Base-by-base conservation (phyloP, 2,888 invertebrate species). In the Argyra leucocephala region DNA sequence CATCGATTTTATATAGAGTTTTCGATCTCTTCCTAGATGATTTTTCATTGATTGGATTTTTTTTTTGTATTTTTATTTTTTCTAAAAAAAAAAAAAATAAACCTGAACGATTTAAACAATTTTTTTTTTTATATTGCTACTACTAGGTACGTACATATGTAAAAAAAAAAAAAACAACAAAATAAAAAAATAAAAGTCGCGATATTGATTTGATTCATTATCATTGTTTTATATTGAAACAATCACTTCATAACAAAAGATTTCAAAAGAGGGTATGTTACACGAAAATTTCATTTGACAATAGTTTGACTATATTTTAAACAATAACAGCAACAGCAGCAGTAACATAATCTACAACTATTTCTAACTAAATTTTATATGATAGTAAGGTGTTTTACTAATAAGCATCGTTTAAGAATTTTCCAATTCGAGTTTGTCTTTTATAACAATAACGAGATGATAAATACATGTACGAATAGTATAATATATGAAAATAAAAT, bases 41-140 rank as follows among this genome's bases (percentile, higher is more conserved):
- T 48, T 48, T 48, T 48, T n/a, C 48, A 48, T 48, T 48, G 48
- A 48, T 48, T 48, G 48, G 48, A 48, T 48, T 48, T 48, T 18
- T n/a, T 48, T 48, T 48, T 48, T 48, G 12, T 37, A 15, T 48
- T 9, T 18, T 48, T 9, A 18, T 48, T 48, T 18, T n/a, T 48
- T 48, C 3, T 15, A 48, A 5, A 48, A 12, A n/a, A n/a, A n/a
- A n/a, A n/a, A n/a, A n/a, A n/a, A n/a, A n/a, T n/a, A n/a, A 48
- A 2, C 5, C 7, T 48, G 12, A 37, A 12, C 15, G 10, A 37
- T 6, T 15, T 37, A n/a, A n/a, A 9, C 12, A 15, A 48, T 48
- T 15, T 2, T 2, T 48, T 37, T 37, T n/a, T 48, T 48, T 9
- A 37, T 37, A 12, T 48, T 48, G 12, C 18, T 48, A 5, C 48